Conservation (phyloP, 2,113 vertebrate genomes). For the Dissostichus mawsoni region DNA sequence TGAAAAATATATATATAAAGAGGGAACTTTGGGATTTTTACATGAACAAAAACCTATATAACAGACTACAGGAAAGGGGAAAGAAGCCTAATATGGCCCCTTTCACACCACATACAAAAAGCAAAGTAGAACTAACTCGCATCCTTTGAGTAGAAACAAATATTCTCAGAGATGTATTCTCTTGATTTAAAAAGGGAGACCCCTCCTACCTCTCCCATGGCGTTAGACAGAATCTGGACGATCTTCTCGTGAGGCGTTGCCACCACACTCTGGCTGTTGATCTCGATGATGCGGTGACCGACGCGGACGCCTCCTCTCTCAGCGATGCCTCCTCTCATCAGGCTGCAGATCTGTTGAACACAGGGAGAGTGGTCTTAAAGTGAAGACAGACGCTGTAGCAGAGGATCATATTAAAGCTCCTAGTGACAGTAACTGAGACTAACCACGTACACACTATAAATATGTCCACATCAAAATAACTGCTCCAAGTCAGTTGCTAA, state of each 20-base stretch:
- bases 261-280: conserved; percentile 97
- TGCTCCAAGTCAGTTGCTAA: not conserved
- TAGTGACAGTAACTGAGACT: not conserved
- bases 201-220: conserved; percentile 93
- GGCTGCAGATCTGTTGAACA: conserved; percentile 92
- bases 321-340: conserved; percentile 97
- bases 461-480: not conserved
- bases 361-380: not conserved
- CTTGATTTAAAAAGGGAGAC: not conserved
- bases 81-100: too few relatives aligned
- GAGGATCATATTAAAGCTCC: too few relatives aligned
- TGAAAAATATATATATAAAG: too few relatives aligned
- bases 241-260: conserved; percentile 98
- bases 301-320: conserved; percentile 96
- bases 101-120: not conserved
- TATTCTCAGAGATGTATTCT: not conserved
- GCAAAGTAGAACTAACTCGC: not conserved
- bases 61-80: not conserved
- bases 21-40: too few relatives aligned
- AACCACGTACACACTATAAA: not conserved
- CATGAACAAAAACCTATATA: too few relatives aligned
- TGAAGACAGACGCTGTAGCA: not conserved
- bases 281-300: conserved; percentile 97
- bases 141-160: not conserved
- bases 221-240: conserved; percentile 97